Evolutionary conservation across 1,140 invertebrate species (phyloP).

Genomic region (Magallana ariakensis): DNA sequence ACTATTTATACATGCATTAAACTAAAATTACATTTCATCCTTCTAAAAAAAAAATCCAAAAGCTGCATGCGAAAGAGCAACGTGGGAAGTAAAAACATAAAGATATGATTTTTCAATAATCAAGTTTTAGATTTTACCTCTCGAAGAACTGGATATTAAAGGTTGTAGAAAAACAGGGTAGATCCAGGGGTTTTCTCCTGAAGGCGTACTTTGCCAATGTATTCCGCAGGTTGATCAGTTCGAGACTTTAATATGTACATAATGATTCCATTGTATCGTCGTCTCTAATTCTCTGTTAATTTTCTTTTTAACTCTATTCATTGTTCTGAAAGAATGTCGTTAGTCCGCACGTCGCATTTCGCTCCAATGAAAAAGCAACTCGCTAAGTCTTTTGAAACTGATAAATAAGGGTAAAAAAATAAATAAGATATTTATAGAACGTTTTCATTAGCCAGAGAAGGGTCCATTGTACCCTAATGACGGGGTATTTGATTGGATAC

Average conservation of each 20-base stretch:
- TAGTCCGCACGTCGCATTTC: slow-evolving; percentile 19
- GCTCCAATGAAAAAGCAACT: slow-evolving; percentile 18
- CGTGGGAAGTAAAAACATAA: background rate
- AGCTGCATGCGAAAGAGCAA: background rate
- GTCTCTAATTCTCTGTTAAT: slow-evolving; percentile 19
- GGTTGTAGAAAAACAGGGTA: too few relatives aligned
- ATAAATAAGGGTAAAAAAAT: slow-evolving; percentile 4
- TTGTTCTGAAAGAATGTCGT: slow-evolving; percentile 36
- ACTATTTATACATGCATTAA: background rate
- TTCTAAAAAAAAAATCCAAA: background rate
- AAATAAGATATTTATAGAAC: slow-evolving; percentile 30
- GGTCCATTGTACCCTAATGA: slow-evolving; percentile 6
- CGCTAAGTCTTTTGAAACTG: slow-evolving; percentile 29
- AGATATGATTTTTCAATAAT: background rate
- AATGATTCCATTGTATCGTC: slow-evolving; percentile 11
- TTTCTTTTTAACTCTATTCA: slow-evolving; percentile 38
- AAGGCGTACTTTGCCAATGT: too few relatives aligned
- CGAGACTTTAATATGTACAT: background rate
- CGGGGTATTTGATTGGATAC: slow-evolving; percentile 7
- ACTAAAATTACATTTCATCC: background rate
- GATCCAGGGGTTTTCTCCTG: too few relatives aligned
- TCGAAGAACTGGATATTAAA: too few relatives aligned
- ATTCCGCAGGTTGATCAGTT: too few relatives aligned
- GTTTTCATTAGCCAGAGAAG: slow-evolving; percentile 7
- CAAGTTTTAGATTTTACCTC: background rate